phyloP scores from a whole-genome alignment of 2,797 vertebrate genomes.

The Trichosurus vulpecula region DNA sequence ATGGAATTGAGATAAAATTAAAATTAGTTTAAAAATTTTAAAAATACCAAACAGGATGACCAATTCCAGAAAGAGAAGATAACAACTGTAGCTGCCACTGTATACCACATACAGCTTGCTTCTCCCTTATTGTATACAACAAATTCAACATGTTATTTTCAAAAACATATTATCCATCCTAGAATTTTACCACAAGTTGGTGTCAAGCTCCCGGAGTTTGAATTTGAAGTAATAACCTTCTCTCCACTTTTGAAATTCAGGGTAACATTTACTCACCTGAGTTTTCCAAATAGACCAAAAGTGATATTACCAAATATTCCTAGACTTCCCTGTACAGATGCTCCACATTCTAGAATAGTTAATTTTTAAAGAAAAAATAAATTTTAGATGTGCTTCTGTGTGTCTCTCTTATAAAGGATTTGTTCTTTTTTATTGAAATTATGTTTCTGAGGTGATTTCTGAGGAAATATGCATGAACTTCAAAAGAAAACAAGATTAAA shows the following conservation, averaged over 20 bases:
- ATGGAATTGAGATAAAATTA: background rate
- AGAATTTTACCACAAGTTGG: background rate
- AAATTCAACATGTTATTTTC: background rate
- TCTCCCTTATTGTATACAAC: background rate
- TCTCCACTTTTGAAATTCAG: background rate
- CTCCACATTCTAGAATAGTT: constrained; percentile 7
- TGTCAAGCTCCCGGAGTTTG: background rate
- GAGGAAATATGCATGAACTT: constrained; percentile 23
- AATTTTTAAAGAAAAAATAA: constrained; percentile 33
- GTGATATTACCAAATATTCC: background rate
- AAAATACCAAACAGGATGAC: background rate
- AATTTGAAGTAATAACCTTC: background rate
- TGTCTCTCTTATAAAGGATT: background rate
- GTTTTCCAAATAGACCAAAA: background rate
- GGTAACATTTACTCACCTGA: background rate
- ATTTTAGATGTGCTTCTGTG: constrained; percentile 12
- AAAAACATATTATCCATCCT: background rate
- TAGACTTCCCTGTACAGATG: background rate
- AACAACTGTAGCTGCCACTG: background rate
- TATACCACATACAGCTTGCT: background rate
- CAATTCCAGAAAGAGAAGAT: background rate
- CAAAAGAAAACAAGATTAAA: constrained; percentile 10
- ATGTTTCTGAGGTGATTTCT: constrained; percentile 35
- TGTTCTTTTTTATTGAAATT: background rate
- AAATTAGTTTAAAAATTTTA: background rate